phyloP scores from a whole-genome alignment of 1,140 invertebrate species.

The Lineus longissimus region DNA sequence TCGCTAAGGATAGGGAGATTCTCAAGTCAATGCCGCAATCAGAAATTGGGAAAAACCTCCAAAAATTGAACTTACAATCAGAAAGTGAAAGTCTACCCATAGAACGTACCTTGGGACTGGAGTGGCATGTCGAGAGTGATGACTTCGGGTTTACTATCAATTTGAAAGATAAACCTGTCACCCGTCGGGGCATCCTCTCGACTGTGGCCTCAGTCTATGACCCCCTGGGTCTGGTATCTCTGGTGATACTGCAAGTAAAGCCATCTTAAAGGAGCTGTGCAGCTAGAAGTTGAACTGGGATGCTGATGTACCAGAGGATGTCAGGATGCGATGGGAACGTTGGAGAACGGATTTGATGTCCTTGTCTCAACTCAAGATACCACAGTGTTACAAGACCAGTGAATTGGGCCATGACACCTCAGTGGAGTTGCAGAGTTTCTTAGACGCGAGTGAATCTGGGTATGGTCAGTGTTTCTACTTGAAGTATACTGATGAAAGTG shows the following conservation, averaged over 20 bases:
- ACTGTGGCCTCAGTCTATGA: constrained; percentile 4
- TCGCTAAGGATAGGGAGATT: no score
- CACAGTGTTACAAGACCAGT: background rate
- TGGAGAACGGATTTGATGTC: background rate
- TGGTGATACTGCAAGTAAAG: constrained; percentile 2
- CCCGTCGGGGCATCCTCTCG: background rate
- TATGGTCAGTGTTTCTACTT: constrained; percentile 18
- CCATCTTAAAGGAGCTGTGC: constrained; percentile 4
- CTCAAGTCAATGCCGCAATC: no score
- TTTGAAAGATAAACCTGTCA: constrained; percentile 7
- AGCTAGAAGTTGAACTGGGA: background rate
- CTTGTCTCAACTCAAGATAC: background rate
- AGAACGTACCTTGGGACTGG: background rate
- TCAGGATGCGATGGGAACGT: background rate
- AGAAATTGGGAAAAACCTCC: background rate
- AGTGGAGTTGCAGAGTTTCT: constrained; percentile 17
- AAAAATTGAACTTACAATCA: background rate
- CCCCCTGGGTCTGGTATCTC: constrained; percentile 3
- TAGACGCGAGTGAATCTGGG: constrained; percentile 15
- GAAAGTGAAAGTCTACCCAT: background rate
- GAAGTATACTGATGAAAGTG: background rate
- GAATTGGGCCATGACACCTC: background rate
- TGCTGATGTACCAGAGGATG: background rate
- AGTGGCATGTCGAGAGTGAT: constrained; percentile 1
- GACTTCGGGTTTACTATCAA: constrained; percentile 8